Base-by-base conservation (phyloP, 2,888 invertebrate species). In the Dynastes grantii region DNA sequence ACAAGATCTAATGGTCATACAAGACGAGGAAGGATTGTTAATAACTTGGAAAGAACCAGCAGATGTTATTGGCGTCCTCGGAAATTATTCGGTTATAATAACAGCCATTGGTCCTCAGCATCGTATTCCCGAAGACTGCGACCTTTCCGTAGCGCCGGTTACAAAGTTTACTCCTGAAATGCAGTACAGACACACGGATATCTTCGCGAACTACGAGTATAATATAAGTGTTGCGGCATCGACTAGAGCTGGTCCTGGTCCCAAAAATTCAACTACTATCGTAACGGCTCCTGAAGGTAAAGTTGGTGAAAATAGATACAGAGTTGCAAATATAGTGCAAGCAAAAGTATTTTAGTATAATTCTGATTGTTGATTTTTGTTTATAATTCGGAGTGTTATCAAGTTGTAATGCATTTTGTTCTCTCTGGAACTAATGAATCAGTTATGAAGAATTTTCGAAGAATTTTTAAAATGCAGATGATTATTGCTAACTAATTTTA, bases 41-140 rank as follows among this genome's bases (percentile, higher is more conserved):
- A 68, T 85, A 53, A 78, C 61, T 29, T 85, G 85, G 85, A 51
- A 75, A 6, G 51, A 76, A 68, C 84, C 84, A 0, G n/a, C 16
- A 16, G 80, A 81, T 51, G 79, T 83, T 37, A 82, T 81, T 1
- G 84, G 84, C 6, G 5, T 79, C 63, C 76, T 83, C 40, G 58
- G 45, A 61, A 67, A 40, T 11, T 85, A 83, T 68, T 45, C 55
- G 11, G 58, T 84, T n/a, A 61, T 49, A 0, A 76, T 84, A 6
- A 29, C 58, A 55, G 76, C 73, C 29, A 4, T 37, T 0, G 75
- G 70, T n/a, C 51, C 82, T 13, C 75, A 78, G 13, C 80, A 83
- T 78, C 79, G 68, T 63, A 64, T 80, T 16, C 71, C 78, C 9
- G 78, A 81, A 8, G 65, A 77, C 3, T 82, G 81, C 61, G 27